Conservation (phyloP, 2,888 invertebrate genomes). For the Herminia tarsipennalis region DNA sequence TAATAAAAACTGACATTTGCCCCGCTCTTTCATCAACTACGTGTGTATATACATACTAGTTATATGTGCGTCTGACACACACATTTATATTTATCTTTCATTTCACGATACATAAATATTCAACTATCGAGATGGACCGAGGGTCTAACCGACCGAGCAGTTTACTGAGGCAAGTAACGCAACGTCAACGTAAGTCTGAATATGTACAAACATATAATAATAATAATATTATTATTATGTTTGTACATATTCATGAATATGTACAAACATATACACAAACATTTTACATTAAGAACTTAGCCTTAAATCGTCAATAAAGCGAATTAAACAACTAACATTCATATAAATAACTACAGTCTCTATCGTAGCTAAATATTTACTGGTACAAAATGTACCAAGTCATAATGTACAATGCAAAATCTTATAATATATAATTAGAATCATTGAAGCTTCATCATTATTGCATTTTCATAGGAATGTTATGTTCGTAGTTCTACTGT, state of each 20-base stretch:
- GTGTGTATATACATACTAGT: conserved; percentile 69
- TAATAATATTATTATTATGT: conserved; percentile 45
- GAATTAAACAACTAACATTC: conserved; percentile 78
- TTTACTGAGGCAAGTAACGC: conserved; percentile 18
- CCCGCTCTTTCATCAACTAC: conserved; percentile 61
- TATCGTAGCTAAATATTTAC: conserved; percentile 67
- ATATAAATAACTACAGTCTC: conserved; percentile 80
- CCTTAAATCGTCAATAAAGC: conserved; percentile 66
- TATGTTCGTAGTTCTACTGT: conserved; percentile 32
- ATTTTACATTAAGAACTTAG: conserved; percentile 50
- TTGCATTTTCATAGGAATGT: conserved; percentile 58
- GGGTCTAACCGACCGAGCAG: conserved; percentile 29
- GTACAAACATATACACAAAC: conserved; percentile 62
- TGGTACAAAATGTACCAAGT: conserved; percentile 49
- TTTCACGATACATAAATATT: conserved; percentile 42
- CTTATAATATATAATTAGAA: conserved; percentile 42
- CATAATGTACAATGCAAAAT: conserved; percentile 40
- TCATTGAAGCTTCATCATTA: conserved; percentile 50
- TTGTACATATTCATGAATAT: no score
- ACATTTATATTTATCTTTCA: conserved; percentile 43
- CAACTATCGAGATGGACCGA: conserved; percentile 29
- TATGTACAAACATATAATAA: conserved; percentile 66
- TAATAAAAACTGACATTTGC: conserved; percentile 57
- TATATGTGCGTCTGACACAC: conserved; percentile 52
- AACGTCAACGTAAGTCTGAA: conserved; percentile 29